Conservation (phyloP, 1,140 invertebrate species). For the Lasioglossum albipes region DNA sequence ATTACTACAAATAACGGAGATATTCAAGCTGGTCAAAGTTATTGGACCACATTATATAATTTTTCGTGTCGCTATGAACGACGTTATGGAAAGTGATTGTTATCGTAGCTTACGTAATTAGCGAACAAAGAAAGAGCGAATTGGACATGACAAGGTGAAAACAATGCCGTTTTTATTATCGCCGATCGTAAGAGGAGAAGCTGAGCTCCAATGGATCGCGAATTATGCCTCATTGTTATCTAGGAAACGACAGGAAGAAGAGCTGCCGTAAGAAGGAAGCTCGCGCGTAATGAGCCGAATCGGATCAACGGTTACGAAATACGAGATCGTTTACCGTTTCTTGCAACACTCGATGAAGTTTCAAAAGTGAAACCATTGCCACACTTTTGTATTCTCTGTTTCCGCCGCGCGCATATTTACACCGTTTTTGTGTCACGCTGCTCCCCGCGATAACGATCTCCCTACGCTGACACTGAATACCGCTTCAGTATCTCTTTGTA, state of each 20-base stretch:
- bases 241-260: conserved; percentile 47
- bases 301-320: conserved; percentile 49
- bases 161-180: conserved; percentile 43
- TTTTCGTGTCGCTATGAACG: too few species aligned
- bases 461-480: not conserved
- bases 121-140: not conserved
- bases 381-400: conserved; percentile 27
- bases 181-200: conserved; percentile 49
- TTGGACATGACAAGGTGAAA: conserved; percentile 22
- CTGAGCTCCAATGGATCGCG: conserved; percentile 29
- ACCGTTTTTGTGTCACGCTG: conserved; percentile 16
- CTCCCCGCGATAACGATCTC: not conserved
- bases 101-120: not conserved
- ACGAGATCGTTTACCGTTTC: conserved; percentile 8
- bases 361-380: conserved; percentile 43
- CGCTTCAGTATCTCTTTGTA: too few species aligned
- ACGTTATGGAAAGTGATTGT: too few species aligned
- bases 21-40: too few species aligned
- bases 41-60: too few species aligned
- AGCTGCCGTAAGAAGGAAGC: conserved; percentile 52
- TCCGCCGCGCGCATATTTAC: conserved; percentile 33
- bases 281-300: conserved; percentile 36
- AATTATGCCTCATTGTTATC: conserved; percentile 54
- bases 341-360: conserved; percentile 43
- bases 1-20: too few species aligned